Evolutionary conservation across 2,113 vertebrate species (phyloP).

Genomic region (Meles meles): DNA sequence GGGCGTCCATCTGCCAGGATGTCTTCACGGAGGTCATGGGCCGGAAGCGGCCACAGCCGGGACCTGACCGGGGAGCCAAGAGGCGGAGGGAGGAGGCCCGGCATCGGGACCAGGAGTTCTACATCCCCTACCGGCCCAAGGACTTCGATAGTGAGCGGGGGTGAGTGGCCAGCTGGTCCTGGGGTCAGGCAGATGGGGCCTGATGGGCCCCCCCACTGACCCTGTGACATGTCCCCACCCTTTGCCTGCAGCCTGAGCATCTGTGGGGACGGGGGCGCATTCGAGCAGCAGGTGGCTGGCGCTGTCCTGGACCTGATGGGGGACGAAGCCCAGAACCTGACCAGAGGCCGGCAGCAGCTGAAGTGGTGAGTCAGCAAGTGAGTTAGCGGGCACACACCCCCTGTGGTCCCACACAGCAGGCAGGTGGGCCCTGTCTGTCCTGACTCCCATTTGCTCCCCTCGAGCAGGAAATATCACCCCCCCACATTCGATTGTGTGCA

Average conservation of each 20-base stretch:
- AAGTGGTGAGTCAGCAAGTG: conserved; percentile 81
- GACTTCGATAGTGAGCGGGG: conserved; percentile 95
- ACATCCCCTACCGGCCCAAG: conserved; percentile 93
- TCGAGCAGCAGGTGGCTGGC: conserved; percentile 91
- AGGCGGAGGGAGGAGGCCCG: conserved; percentile 62
- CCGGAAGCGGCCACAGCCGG: conserved; percentile 80
- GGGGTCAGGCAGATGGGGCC: accelerated
- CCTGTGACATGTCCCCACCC: accelerated
- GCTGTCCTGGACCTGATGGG: conserved; percentile 93
- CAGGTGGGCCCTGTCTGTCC: not conserved
- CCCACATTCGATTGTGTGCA: not conserved
- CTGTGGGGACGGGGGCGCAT: conserved; percentile 80
- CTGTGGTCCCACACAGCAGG: not conserved
- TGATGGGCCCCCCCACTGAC: accelerated
- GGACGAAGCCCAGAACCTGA: conserved; percentile 82
- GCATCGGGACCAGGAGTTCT: conserved; percentile 86
- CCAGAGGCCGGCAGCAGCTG: conserved; percentile 83
- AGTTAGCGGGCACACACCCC: too few species aligned
- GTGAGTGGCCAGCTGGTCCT: conserved; percentile 74
- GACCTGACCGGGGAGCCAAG: conserved; percentile 58
- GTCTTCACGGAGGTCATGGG: conserved; percentile 87
- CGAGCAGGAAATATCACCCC: not conserved
- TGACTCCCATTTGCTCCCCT: not conserved
- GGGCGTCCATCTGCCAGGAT: conserved; percentile 72
- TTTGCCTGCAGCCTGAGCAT: conserved; percentile 86